Evolutionary conservation across 2,888 invertebrate species (phyloP).

Genomic region (Ophonus ardosiacus): DNA sequence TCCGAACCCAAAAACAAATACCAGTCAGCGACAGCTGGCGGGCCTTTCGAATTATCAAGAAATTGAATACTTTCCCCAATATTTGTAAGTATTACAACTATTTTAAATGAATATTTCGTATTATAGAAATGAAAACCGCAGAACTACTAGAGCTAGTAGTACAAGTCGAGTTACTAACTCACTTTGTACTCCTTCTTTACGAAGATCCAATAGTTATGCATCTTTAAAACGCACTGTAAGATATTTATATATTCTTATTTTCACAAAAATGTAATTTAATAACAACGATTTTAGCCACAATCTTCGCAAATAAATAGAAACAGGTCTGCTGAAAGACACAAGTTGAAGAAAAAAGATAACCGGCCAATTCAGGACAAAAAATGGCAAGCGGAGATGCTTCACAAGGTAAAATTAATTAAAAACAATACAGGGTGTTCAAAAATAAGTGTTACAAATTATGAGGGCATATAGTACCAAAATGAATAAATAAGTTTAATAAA

Average conservation of each 20-base stretch:
- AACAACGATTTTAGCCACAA: slow-evolving; percentile 32
- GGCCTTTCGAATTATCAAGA: not conserved
- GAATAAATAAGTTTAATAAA: no score
- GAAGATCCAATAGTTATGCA: slow-evolving; percentile 46
- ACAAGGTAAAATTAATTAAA: slow-evolving; percentile 20
- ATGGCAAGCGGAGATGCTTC: slow-evolving; percentile 44
- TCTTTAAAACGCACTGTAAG: slow-evolving; percentile 47
- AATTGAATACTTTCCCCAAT: no score
- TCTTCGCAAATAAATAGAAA: slow-evolving; percentile 10
- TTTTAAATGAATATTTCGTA: no score
- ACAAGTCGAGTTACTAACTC: slow-evolving; percentile 3
- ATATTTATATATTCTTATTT: not conserved
- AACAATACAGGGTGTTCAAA: no score
- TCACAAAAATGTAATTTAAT: not conserved
- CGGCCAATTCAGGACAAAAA: slow-evolving; percentile 52
- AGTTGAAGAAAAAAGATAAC: slow-evolving; percentile 44
- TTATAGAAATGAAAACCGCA: not conserved
- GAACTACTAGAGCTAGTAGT: slow-evolving; percentile 28
- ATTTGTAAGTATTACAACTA: no score
- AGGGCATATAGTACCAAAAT: no score
- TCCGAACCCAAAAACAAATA: not conserved
- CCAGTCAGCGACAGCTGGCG: not conserved
- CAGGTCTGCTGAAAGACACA: slow-evolving; percentile 11
- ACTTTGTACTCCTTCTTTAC: slow-evolving; percentile 3
- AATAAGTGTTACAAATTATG: no score